These are phyloP conservation scores for Halotydeus destructor DNA, from an alignment of 1,140 invertebrate species.

Conservation along the genomic window DNA sequence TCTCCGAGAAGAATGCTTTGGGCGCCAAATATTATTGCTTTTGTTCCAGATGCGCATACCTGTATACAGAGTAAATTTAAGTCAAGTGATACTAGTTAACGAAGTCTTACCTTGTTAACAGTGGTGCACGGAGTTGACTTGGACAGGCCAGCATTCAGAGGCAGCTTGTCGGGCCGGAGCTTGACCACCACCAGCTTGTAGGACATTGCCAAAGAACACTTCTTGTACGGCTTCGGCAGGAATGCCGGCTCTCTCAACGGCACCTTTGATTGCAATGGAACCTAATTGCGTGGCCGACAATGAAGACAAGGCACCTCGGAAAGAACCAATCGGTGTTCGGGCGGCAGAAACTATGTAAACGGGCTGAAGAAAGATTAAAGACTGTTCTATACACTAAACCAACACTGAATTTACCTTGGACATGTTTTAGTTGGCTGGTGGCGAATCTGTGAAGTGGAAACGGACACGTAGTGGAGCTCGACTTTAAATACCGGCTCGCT, in stretches of 20 bases:
- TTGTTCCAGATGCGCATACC: constrained; percentile 39
- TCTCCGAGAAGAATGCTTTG: constrained; percentile 32
- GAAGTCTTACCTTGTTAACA: constrained; percentile 36
- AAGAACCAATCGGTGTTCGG: constrained; percentile 89
- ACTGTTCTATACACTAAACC: too few species aligned
- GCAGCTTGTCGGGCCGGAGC: constrained; percentile 34
- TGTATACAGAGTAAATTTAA: too few species aligned
- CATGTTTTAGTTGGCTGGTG: too few species aligned
- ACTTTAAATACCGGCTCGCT: too few species aligned
- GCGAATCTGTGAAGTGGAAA: too few species aligned
- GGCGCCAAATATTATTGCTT: constrained; percentile 33
- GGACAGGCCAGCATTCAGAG: constrained; percentile 31
- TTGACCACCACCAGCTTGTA: constrained; percentile 27
- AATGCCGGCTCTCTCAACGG: too few species aligned
- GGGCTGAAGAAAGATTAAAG: constrained; percentile 2
- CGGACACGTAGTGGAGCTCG: too few species aligned
- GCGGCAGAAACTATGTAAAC: constrained; percentile 71
- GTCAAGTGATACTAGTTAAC: too few species aligned
- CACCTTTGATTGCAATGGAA: constrained; percentile 55
- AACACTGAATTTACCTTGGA: too few species aligned
- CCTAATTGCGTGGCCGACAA: constrained; percentile 70
- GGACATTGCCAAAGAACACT: constrained; percentile 35
- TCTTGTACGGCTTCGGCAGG: constrained; percentile 25
- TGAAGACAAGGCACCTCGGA: constrained; percentile 50
- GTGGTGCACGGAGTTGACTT: constrained; percentile 29